phyloP scores from a whole-genome alignment of 1,140 invertebrate species.

The Drosophila ananassae region DNA sequence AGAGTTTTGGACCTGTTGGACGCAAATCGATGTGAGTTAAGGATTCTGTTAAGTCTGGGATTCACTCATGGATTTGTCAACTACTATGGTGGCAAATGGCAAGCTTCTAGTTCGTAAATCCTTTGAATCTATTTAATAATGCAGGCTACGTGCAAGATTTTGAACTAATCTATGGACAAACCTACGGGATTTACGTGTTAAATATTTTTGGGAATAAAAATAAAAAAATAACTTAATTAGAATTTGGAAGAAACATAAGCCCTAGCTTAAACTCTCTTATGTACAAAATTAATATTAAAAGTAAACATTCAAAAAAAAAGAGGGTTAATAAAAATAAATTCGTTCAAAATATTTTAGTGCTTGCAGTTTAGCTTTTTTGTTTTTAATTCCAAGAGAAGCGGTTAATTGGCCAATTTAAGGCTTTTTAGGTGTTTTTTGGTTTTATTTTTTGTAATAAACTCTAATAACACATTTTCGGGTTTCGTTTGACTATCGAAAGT shows the following conservation, averaged over 20 bases:
- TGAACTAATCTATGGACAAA: conserved; percentile 20
- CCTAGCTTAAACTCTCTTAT: conserved; percentile 19
- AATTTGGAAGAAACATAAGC: background rate
- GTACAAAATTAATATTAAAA: conserved; percentile 31
- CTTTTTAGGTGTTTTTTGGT: conserved; percentile 32
- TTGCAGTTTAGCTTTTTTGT: conserved; percentile 42
- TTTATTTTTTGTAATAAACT: background rate
- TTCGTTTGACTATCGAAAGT: conserved; percentile 76
- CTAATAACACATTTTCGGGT: conserved; percentile 53
- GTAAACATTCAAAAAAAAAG: conserved; percentile 16
- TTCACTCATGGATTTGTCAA: conserved; percentile 7
- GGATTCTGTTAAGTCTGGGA: background rate
- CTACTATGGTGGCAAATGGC: conserved; percentile 47
- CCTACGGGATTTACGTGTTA: conserved; percentile 32
- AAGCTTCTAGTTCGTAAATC: conserved; percentile 43
- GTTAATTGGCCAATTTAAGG: conserved; percentile 43
- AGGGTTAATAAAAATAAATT: conserved; percentile 24
- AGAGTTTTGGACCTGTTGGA: conserved; percentile 94
- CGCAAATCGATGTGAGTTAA: conserved; percentile 1
- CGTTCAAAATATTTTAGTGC: conserved; percentile 28
- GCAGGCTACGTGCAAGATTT: conserved; percentile 57
- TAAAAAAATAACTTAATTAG: background rate
- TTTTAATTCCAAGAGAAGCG: conserved; percentile 38
- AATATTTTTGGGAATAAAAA: background rate
- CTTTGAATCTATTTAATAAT: conserved; percentile 14